Base-by-base conservation (phyloP, 2,888 invertebrate genomes). In the Netelia inedita region DNA sequence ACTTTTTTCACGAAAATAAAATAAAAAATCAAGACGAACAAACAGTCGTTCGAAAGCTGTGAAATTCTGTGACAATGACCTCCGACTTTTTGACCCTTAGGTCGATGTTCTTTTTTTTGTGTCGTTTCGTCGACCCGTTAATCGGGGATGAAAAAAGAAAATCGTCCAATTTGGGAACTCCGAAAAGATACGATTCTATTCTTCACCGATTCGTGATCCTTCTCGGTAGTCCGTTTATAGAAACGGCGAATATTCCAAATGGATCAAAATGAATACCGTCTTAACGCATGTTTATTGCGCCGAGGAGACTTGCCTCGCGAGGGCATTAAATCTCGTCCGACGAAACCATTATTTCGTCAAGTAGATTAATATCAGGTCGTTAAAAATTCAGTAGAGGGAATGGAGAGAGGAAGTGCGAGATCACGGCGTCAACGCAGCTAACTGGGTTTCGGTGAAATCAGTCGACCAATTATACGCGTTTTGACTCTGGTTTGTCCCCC, bases 301-400 rank as follows among this genome's bases (percentile, higher is more conserved):
- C 43, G 16, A 6, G 5, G 69, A 73, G 72, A 35, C n/a, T 11
- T 1, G 28, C 23, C 8, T 35, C 11, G 66, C 11, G 10, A 23
- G 28, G 73, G 61, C 73, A 41, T 78, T 84, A 84, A 84, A 81
- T 84, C 81, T 78, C 19, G 66, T 50, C n/a, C 81, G 81, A 73
- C 63, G 73, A 78, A 78, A 69, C 73, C 69, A 81, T 84, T 81
- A 84, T 81, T 84, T 81, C 84, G 81, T 84, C 84, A 78, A 78
- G 78, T 72, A 76, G 76, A 84, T 84, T 84, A 84, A 84, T 84
- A 73, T 73, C 78, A 28, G 65, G 73, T 78, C 81, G 81, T 81
- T 81, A 81, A 78, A 72, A 78, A 73, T 69, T 73, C 63, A 72
- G 59, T 9, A 9, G 50, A 28, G 28, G 53, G 11, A 46, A 50